A percentile compares a stretch with the other conserved stretches of the same genome.
Conservation (phyloP, 2,888 invertebrate species). For the Acrocyrtus sp. region DNA sequence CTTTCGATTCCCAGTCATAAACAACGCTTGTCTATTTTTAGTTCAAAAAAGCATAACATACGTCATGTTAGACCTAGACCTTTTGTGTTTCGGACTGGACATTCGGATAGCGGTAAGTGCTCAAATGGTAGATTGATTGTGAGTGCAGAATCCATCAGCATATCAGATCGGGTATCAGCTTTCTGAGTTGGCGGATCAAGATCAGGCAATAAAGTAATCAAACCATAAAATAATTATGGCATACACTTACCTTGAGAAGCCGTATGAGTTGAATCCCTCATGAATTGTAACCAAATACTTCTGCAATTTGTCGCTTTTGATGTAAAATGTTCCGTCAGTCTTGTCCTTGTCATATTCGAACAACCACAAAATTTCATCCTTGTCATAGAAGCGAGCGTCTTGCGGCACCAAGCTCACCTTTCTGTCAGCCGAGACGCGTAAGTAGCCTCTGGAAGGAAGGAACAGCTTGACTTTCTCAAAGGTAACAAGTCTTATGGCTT, state of each 20-base stretch:
- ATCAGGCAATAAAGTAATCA: too few species aligned
- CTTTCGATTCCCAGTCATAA: slow-evolving; percentile 50
- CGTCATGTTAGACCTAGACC: too few species aligned
- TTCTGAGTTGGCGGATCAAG: too few species aligned
- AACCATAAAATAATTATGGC: neutral
- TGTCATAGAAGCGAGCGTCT: slow-evolving; percentile 49
- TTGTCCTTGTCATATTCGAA: slow-evolving; percentile 58
- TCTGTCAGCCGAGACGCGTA: slow-evolving; percentile 45
- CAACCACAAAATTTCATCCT: slow-evolving; percentile 51
- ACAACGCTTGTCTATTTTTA: slow-evolving; percentile 42
- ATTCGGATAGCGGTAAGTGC: too few species aligned
- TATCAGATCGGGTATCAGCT: too few species aligned
- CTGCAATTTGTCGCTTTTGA: slow-evolving; percentile 54
- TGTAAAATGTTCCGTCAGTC: slow-evolving; percentile 50
- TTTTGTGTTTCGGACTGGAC: too few species aligned
- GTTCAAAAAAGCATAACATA: too few species aligned
- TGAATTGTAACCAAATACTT: slow-evolving; percentile 55
- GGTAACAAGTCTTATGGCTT: slow-evolving; percentile 42
- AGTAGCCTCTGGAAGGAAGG: slow-evolving; percentile 47
- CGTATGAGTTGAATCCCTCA: slow-evolving; percentile 56
- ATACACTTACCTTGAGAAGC: slow-evolving; percentile 51
- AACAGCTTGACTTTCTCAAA: slow-evolving; percentile 50
- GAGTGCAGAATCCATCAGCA: too few species aligned
- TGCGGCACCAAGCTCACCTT: slow-evolving; percentile 51
- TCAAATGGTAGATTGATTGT: too few species aligned